phyloP scores from a whole-genome alignment of 2,113 vertebrate species.

The Cyprinodon tularosa region DNA sequence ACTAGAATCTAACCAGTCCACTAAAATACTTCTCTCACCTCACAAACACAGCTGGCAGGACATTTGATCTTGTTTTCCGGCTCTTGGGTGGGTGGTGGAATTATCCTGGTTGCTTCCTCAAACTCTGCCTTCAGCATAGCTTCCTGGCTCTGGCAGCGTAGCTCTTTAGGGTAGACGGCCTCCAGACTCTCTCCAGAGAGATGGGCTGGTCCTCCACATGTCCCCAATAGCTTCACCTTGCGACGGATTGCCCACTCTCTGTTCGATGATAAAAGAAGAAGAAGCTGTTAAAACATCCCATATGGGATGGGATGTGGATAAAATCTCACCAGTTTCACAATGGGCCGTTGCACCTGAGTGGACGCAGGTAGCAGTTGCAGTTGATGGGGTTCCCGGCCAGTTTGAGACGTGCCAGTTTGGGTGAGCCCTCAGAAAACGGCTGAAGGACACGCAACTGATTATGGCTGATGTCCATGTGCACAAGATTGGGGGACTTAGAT shows the following conservation, averaged over 20 bases:
- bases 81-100: background rate
- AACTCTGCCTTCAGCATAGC: constrained; percentile 77
- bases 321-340: background rate
- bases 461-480: constrained; percentile 83
- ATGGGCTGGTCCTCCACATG: constrained; percentile 80
- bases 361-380: constrained; percentile 89
- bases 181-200: constrained; percentile 84
- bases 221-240: constrained; percentile 78
- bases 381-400: constrained; percentile 87
- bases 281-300: background rate
- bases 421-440: constrained; percentile 77
- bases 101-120: constrained; percentile 59
- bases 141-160: constrained; percentile 82
- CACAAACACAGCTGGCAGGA: constrained; percentile 84
- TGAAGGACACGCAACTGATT: constrained; percentile 89
- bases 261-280: background rate
- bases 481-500: constrained; percentile 81
- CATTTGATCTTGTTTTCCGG: constrained; percentile 73
- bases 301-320: background rate
- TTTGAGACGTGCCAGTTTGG: constrained; percentile 79
- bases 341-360: constrained; percentile 71
- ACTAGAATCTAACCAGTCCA: background rate
- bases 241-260: constrained; percentile 81
- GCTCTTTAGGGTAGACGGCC: constrained; percentile 78
- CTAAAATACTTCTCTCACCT: constrained; percentile 45